Percentiles rank a stretch among this genome's conserved stretches.
These are phyloP conservation scores for Schizopygopsis pylzovi DNA, from an alignment of 2,797 vertebrate genomes.

Conservation along the genomic window DNA sequence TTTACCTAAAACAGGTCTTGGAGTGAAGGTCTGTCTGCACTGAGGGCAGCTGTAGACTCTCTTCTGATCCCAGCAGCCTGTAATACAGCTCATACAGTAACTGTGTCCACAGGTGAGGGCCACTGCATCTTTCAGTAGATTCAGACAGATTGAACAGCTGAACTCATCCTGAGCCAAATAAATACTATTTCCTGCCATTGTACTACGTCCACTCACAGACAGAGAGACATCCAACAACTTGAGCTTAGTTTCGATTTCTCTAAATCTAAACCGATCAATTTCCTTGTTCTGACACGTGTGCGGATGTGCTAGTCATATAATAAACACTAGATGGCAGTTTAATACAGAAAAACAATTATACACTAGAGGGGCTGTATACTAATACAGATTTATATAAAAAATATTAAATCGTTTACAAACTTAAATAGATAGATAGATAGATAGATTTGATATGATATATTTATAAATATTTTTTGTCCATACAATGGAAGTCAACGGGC, in stretches of 20 bases:
- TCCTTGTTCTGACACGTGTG: neutral
- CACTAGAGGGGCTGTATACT: too few relatives aligned
- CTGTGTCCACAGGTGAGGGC: neutral
- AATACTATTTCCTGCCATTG: neutral
- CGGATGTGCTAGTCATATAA: neutral
- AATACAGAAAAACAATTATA: neutral
- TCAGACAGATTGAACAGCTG: slow-evolving; percentile 7
- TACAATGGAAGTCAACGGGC: too few relatives aligned
- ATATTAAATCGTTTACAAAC: too few relatives aligned
- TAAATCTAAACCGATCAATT: neutral
- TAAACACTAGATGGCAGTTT: neutral
- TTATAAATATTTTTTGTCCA: too few relatives aligned
- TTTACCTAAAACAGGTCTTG: neutral
- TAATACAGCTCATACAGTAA: slow-evolving; percentile 31
- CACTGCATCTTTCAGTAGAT: slow-evolving; percentile 22
- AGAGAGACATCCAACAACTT: neutral
- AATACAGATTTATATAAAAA: too few relatives aligned
- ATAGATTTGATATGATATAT: too few relatives aligned
- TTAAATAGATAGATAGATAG: too few relatives aligned
- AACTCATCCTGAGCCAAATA: slow-evolving; percentile 7
- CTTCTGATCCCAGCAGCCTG: slow-evolving; percentile 9
- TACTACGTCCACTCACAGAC: neutral
- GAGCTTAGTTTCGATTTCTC: neutral
- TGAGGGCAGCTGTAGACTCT: neutral
- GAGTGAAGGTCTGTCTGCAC: slow-evolving; percentile 6